Base-by-base conservation (phyloP, 2,797 vertebrate genomes). In the Smutsia gigantea region DNA sequence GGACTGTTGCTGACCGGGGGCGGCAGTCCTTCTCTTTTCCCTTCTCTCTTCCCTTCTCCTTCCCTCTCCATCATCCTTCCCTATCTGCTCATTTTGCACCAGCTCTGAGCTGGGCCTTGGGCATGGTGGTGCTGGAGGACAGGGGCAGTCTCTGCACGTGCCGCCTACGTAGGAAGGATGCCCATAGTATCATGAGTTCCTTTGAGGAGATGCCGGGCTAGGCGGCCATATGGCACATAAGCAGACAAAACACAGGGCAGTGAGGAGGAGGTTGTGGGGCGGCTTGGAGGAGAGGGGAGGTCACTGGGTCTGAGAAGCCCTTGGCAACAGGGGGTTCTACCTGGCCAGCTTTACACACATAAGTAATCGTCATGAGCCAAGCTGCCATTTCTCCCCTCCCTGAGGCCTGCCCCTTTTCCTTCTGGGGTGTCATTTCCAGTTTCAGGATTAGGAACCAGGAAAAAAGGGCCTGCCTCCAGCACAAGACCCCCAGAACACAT, bases 41-140 rank as follows among this genome's bases (percentile, higher is more conserved):
- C 31, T 39, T 71, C 71, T 75, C 79, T 57, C 63, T 17, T 46
- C 27, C 34, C 66, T 46, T 25, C 1, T 19, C 34, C 31, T 21
- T 29, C 27, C 8, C 23, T 34, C 5, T 4, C 61, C 23, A 0
- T 7, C 31, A 7, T 19, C 39, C 85, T n/a, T 61, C 29, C 9
- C 5, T 19, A 25, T 7, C 1, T 7, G 46, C 6, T 63, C 31
- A 18, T 39, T 71, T 37, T 0, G 11, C 49, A 29, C 63, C 19
- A 5, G 25, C 81, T 66, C 53, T 34, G 39, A 92, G 51, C 55
- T 74, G 83, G 84, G 82, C 25, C 25, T 71, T 34, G 42, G 72
- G 34, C 46, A 5, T 0, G 0, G 42, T n/a, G 63, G 4, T 29
- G 4, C 0, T 51, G 57, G 81, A 46, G 49, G 51, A 34, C 59